Evolutionary conservation across 2,113 vertebrate genomes (phyloP), one percentile per base, ranked within the genome.

Genomic region (Nyctibius bracteatus): DNA sequence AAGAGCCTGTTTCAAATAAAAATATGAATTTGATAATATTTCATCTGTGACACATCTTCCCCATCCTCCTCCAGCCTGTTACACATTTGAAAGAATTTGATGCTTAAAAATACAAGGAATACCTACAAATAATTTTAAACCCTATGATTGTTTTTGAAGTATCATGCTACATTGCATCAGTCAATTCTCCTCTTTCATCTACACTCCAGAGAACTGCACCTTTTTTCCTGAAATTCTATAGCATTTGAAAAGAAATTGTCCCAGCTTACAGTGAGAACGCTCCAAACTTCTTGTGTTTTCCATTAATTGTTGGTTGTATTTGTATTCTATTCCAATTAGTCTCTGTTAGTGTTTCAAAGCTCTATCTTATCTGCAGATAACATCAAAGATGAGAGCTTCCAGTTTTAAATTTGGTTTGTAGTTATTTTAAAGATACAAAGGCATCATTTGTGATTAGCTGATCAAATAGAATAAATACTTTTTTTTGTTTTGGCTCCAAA

Each of bases 381-480:
- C 96, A 97, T 98, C 97, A 98, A 98, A 97, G 96, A 98, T 97
- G 96, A 97, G 94, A 97, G 94, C 96, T 96, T 94, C 95, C 66
- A 95, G 81, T 90, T 96, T 97, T 96, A 93, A 96, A 92, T 97
- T 97, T 97, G 94, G 89, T 98, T 98, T 97, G 94, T 87, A 97
- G 94, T 96, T 96, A 95, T 97, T 98, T 97, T 96, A 97, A 97
- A 96, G 91, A 96, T 94, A 97, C 92, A 97, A 98, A 98, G 96
- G 63, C 91, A 97, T 97, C 82, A 98, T 97, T 97, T 97, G 93
- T 98, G 97, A 98, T 97, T 97, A 98, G 92, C 67, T 97, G 97
- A 98, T 98, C 97, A 98, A 98, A 98, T 97, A 97, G 97, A 97
- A 97, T 97, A 97, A 97, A 96, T 95, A 94, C 70, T 65, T 92